Percentiles rank a stretch among this genome's conserved stretches.
phyloP scores from a whole-genome alignment of 1,140 invertebrate species.

The Aleiodes sp. region DNA sequence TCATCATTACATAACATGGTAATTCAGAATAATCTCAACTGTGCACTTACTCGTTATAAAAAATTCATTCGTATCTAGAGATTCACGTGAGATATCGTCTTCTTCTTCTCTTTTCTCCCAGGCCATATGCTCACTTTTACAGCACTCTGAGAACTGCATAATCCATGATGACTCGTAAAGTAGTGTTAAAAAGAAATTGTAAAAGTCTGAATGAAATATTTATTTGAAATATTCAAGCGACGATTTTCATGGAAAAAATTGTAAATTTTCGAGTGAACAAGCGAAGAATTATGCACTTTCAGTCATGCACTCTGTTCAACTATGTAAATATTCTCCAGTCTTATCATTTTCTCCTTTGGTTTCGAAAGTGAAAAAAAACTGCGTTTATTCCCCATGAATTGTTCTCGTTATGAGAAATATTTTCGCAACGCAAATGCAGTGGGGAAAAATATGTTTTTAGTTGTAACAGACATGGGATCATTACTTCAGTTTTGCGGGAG shows the following conservation, averaged over 20 bases:
- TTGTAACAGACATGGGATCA: background rate
- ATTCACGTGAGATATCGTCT: background rate
- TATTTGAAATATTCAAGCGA: background rate
- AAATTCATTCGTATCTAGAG: background rate
- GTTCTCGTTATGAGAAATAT: constrained; percentile 31
- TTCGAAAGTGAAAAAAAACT: no score
- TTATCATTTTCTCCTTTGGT: no score
- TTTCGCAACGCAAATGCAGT: constrained; percentile 27
- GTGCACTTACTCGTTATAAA: background rate
- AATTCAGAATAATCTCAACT: constrained; percentile 14
- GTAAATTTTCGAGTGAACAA: no score
- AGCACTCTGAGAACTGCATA: constrained; percentile 1
- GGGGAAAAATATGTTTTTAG: background rate
- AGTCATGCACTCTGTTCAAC: no score
- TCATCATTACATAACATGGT: background rate
- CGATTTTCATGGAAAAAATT: background rate
- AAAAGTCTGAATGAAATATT: background rate
- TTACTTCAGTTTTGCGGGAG: background rate
- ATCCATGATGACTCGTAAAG: background rate
- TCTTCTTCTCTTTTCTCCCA: background rate
- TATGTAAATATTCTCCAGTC: no score
- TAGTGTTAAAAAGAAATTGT: background rate
- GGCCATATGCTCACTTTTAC: background rate
- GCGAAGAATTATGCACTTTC: no score
- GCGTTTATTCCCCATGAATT: constrained; percentile 48